Evolutionary conservation across 2,797 vertebrate species (phyloP), one percentile per base, ranked within the genome.

Genomic region (Hippopotamyrus pictus): DNA sequence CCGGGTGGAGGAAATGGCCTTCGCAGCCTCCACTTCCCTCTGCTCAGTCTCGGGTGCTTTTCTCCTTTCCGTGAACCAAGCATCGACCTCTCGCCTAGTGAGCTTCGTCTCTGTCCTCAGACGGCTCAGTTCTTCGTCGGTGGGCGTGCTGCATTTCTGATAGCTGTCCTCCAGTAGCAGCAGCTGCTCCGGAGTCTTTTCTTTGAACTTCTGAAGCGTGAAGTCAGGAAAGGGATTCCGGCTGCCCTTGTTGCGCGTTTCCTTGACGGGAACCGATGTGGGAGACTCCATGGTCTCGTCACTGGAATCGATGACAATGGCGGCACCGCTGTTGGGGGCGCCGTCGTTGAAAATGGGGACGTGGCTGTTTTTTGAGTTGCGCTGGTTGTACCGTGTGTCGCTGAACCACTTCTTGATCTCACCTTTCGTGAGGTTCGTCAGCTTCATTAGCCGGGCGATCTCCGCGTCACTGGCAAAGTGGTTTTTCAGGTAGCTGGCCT

Each of bases 341-440:
- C 93, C 94, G 0, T 97, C 96, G 0, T 94, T 94, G 92, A 97
- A 96, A 93, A 98, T 94, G 51, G 97, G 95, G 88, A 97, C 96
- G 33, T 99, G 96, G 93, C 96, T 99, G 94, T 98, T 98, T 94
- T 99, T 99, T 1, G 99, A 98, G 94, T 99, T 99, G 91, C 98
- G 97, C 95, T 99, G 99, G 93, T 99, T 99, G 95, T 99, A 99
- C 89, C 99, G 95, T 1, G 98, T 99, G 93, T 99, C 99, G 1
- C 99, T 99, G 93, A 99, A 99, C 99, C 99, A 99, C 91, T 99
- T 99, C 93, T 99, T 99, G 93, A 99, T 99, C 94, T 99, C 99
- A 6, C 98, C 98, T 94, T 99, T 99, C 0, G 98, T 99, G 92
- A 99, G 95, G 41, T 97, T 97, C 0, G 99, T 99, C 92, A 97